Conservation (phyloP, 1,140 invertebrate species). For the Zeugodacus cucurbitae region DNA sequence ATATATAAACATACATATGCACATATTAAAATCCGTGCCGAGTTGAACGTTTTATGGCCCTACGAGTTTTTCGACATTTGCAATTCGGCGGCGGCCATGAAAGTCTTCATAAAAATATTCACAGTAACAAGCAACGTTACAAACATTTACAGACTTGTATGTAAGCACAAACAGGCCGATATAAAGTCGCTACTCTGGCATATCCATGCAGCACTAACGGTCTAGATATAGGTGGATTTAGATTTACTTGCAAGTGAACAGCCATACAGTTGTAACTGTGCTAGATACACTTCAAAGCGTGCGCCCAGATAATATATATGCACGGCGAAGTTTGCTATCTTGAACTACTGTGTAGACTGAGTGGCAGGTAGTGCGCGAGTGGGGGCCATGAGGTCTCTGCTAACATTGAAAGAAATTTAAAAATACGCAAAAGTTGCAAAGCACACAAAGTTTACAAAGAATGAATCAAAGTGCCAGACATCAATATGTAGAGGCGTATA, state of each 20-base stretch:
- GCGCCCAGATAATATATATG: background rate
- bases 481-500: no score
- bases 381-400: no score
- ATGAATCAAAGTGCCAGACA: no score
- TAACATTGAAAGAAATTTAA: no score
- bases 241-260: background rate
- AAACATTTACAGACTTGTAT: background rate
- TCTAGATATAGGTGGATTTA: background rate
- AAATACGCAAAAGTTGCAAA: no score
- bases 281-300: background rate
- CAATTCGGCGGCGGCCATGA: background rate
- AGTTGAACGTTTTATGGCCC: background rate
- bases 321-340: no score
- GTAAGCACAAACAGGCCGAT: background rate
- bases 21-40: conserved; percentile 11
- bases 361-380: no score
- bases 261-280: background rate
- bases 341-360: background rate
- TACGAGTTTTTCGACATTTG: background rate
- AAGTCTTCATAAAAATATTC: conserved; percentile 16
- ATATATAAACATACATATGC: background rate
- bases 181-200: background rate
- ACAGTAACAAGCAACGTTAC: background rate
- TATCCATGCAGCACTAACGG: background rate
- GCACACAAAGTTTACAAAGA: no score